Evolutionary conservation across 2,113 vertebrate genomes (phyloP), one percentile per base, ranked within the genome.

Genomic region (Puma concolor): DNA sequence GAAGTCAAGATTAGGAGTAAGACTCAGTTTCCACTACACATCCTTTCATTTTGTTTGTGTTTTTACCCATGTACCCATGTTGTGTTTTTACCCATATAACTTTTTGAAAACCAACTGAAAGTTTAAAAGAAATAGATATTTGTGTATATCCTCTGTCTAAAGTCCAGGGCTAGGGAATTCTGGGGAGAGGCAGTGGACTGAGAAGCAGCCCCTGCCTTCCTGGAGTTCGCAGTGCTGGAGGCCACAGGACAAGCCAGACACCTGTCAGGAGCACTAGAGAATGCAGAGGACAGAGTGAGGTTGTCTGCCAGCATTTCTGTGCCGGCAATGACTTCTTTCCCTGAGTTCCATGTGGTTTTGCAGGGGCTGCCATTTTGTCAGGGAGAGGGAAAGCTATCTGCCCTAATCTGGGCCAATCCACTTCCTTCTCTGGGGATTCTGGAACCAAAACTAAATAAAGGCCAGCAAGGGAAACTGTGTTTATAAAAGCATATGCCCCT

Each of bases 371-470:
- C 74, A 92, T 31, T 74, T 66, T 17, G 27, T 36, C 9, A 50
- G 2, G 41, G 31, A 81, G 23, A 80, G 16, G 19, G 29, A 66
- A 85, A 92, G 25, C 16, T 31, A 69, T 33, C 50, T 66, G 76
- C 72, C 11, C 2, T 44, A 36, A 38, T 9, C 48, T 60, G 16
- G 63, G 72, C 31, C 54, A 79, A 57, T 27, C 3, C 14, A 76
- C 64, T 41, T 67, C 36, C 52, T 76, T 63, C 54, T 89, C 80
- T 36, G 77, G 79, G 60, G 77, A 66, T 66, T 95, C 44, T 71
- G 41, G 25, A 95, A 90, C 27, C 38, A 57, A 88, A 92, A 57
- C 36, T 63, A 57, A 69, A 94, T 63, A 67, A 94, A 89, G 67
- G 25, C 36, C 36, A 84, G 71, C 66, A 60, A 79, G 36, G 25